Evolutionary conservation across 2,113 vertebrate genomes (phyloP), one percentile per base, ranked within the genome.

Genomic region (Lepisosteus oculatus): DNA sequence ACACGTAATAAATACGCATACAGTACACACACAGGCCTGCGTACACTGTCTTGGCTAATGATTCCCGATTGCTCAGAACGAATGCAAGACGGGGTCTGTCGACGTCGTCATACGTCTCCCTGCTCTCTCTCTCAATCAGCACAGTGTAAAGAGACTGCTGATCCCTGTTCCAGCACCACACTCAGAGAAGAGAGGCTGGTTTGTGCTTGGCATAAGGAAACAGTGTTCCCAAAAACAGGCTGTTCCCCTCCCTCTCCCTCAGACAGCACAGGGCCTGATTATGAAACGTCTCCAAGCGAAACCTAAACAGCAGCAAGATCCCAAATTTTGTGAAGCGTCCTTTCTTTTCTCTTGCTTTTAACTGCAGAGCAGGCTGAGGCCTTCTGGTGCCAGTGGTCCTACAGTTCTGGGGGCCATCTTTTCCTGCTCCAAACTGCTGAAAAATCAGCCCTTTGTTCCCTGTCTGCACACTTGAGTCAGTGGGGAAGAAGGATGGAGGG

Each of bases 161-260:
- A 42, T 56, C 41, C 57, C 45, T 76, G 70, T 64, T 72, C 56
- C 69, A 78, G 73, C 29, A 43, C 67, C 57, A 63, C 56, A 59
- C 43, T 3, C 4, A 0, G 14, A 80, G 77, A 80, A 81, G 82
- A 82, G 73, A 67, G 77, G 72, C 70, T 67, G 78, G n/a, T 84
- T 76, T 84, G 76, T 86, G 67, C 71, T 69, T 8, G 59, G 66
- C 7, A 71, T 76, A 79, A 81, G 77, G 81, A 79, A 80, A 76
- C 45, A 77, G 71, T 74, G 78, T 83, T 84, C 74, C 70, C 64
- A 65, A 55, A 51, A 64, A 15, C 15, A 3, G 3, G 8, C 62
- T 6, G 15, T 12, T 2, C 6, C 54, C 47, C 51, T 42, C 61
- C 41, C 11, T 8, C 17, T 61, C 15, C 8, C 47, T 17, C 70